Evolutionary conservation across 1,140 invertebrate genomes (phyloP), one percentile per base, ranked within the genome.

Genomic region (Apis florea): DNA sequence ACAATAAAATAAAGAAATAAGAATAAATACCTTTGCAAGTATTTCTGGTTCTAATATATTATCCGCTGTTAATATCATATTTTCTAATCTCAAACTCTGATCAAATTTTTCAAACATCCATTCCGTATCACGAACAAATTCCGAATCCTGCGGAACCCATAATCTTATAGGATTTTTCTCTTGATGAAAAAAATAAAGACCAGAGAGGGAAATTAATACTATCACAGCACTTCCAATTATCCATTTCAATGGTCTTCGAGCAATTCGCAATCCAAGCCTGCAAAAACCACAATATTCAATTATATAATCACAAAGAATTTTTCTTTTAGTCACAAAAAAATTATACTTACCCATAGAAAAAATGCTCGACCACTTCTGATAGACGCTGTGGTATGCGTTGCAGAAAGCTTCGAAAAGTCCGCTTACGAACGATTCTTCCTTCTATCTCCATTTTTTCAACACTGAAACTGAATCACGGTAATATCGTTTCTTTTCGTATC

Each of bases 31-130:
- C 89, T 93, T 90, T 77, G 91, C 84, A 54, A 95, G 89, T 69
- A 93, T 94, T 83, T 94, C 79, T 24, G 95, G 95, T 66, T 95
- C 93, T 56, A 97, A 92, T 51, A 97, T 94, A 94, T 97, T 95
- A 47, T 96, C 94, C 47, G 95, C 95, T 40, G 95, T 95, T 54
- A 96, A 91, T 81, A 97, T 93, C 17, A 96, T 90, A 67, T 91
- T 94, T 91, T 97, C 95, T 19, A 95, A 86, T 79, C 96, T 93
- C 85, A 95, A 94, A 31, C 95, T 95, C 64, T 95, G 95, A 73
- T 95, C 94, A 92, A 96, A 96, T 80, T 95, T 95, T n/a, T 94
- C 92, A 87, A 96, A 95, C 61, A 97, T 94, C 96, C 96, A 97
- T 79, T 97, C 95, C 11, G 96, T 96, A 80, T 96, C 95, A 82